Percentiles rank a stretch among this genome's conserved stretches.
Evolutionary conservation across 2,888 invertebrate species (phyloP).

Genomic region (Tiliacea aurago): DNA sequence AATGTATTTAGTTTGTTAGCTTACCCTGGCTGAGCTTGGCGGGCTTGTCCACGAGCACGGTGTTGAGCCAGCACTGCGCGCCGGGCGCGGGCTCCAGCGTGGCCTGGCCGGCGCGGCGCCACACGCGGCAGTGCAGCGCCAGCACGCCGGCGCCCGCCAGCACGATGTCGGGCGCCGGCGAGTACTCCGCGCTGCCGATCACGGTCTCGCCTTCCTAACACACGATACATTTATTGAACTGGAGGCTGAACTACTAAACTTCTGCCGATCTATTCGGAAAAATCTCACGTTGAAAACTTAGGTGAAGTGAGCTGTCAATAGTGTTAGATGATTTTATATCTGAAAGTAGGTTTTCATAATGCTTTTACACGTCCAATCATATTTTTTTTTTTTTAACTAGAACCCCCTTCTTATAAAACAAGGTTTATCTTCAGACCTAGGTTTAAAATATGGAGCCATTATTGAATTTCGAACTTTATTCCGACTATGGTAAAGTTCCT

Average conservation of each 20-base stretch:
- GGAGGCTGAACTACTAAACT: too few relatives aligned
- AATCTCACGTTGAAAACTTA: neutral
- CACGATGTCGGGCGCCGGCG: slow-evolving; percentile 94
- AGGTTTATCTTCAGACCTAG: too few relatives aligned
- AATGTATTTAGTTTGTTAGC: neutral
- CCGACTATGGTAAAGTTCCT: too few relatives aligned
- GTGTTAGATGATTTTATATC: too few relatives aligned
- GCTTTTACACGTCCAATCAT: neutral
- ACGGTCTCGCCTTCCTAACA: slow-evolving; percentile 95
- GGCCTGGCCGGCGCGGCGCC: slow-evolving; percentile 93
- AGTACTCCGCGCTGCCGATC: slow-evolving; percentile 94
- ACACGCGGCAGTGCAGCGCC: slow-evolving; percentile 94
- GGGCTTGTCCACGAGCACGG: slow-evolving; percentile 94
- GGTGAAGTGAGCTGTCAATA: too few relatives aligned
- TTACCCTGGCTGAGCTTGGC: slow-evolving; percentile 94
- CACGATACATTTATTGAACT: neutral
- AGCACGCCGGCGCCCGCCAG: slow-evolving; percentile 94
- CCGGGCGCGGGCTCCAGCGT: slow-evolving; percentile 93
- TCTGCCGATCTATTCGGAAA: neutral
- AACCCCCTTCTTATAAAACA: too few relatives aligned
- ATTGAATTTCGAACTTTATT: too few relatives aligned
- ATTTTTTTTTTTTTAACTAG: too few relatives aligned
- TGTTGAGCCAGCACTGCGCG: slow-evolving; percentile 96
- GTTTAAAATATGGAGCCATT: too few relatives aligned
- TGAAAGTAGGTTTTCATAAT: neutral